Evolutionary conservation across 2,888 invertebrate species (phyloP).

Genomic region (Philereme transversata): DNA sequence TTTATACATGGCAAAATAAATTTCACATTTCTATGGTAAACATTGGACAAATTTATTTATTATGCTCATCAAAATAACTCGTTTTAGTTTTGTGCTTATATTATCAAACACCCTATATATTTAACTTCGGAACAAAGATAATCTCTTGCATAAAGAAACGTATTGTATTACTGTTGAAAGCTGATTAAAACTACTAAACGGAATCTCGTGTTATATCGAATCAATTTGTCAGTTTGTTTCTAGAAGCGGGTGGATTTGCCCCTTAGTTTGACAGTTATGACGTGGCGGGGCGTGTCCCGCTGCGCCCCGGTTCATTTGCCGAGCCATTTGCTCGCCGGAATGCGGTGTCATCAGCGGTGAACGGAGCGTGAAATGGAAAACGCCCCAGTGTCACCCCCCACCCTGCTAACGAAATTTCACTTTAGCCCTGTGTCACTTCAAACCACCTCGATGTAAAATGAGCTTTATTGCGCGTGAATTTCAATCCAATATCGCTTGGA

Average conservation of each 20-base stretch:
- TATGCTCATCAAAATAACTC: too few species aligned
- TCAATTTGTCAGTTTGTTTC: conserved; percentile 66
- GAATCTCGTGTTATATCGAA: conserved; percentile 58
- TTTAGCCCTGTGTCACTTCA: conserved; percentile 33
- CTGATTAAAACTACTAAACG: conserved; percentile 18
- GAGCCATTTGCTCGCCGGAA: conserved; percentile 80
- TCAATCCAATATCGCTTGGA: neutral
- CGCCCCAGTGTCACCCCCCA: conserved; percentile 74
- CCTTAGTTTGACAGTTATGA: conserved; percentile 74
- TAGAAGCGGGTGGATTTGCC: conserved; percentile 51
- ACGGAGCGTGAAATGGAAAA: conserved; percentile 83
- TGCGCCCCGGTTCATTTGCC: conserved; percentile 79
- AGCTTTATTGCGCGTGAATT: conserved; percentile 2
- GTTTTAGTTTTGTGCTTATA: too few species aligned
- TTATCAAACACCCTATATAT: too few species aligned
- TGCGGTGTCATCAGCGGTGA: conserved; percentile 81
- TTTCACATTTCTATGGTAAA: too few species aligned
- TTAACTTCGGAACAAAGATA: conserved; percentile 8
- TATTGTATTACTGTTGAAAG: conserved; percentile 1
- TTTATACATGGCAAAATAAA: too few species aligned
- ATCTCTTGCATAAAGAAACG: neutral
- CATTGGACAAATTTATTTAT: too few species aligned
- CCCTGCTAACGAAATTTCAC: conserved; percentile 76
- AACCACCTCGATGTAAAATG: conserved; percentile 12
- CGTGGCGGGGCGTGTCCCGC: conserved; percentile 74